phyloP scores from a whole-genome alignment of 2,113 vertebrate species.

The Aix galericulata region DNA sequence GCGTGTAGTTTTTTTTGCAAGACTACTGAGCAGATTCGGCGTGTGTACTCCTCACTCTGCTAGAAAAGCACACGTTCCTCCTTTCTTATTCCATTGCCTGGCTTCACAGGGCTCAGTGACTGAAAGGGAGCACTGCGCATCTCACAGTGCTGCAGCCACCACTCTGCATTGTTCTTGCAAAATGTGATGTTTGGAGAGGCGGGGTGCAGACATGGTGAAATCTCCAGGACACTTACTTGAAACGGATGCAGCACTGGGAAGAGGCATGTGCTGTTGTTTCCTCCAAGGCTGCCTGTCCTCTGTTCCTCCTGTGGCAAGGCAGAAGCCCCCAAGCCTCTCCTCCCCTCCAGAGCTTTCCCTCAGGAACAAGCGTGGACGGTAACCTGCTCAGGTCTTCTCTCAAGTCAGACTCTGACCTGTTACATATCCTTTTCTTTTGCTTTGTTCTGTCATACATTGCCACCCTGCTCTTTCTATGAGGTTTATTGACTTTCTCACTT shows the following conservation, averaged over 20 bases:
- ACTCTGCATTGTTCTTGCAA: not conserved
- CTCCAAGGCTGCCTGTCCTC: fast-evolving
- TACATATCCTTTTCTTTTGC: not conserved
- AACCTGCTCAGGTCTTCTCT: not conserved
- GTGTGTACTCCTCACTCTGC: not conserved
- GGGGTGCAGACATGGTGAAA: not conserved
- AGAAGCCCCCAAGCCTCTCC: not conserved
- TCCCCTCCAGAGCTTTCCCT: not conserved
- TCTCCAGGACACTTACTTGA: not conserved
- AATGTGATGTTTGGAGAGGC: not conserved
- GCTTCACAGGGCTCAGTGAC: fast-evolving
- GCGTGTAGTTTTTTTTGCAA: not conserved
- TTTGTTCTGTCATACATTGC: not conserved
- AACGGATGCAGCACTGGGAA: fast-evolving
- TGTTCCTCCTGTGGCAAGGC: fast-evolving
- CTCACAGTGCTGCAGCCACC: not conserved
- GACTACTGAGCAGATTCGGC: not conserved
- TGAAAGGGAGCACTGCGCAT: not conserved
- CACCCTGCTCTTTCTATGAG: too few species aligned
- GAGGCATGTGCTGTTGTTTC: not conserved
- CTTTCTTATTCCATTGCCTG: not conserved
- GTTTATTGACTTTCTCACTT: too few species aligned
- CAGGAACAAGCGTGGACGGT: not conserved
- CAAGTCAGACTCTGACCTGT: not conserved
- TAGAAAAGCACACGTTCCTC: not conserved